Base-by-base conservation (phyloP, 2,797 vertebrate genomes). In the Eulemur coronatus region DNA sequence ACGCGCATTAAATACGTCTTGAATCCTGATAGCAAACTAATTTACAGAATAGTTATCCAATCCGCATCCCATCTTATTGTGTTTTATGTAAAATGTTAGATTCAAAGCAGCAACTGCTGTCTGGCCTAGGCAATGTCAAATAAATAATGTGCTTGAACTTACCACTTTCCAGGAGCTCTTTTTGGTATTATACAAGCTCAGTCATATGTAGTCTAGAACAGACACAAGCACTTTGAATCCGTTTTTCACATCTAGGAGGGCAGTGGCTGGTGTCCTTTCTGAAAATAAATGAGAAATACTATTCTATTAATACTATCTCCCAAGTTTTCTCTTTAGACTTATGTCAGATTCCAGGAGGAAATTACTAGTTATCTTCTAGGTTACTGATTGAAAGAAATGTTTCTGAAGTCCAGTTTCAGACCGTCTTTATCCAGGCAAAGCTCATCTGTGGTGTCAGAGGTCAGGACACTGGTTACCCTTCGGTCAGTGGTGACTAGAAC, bases 91-190 rank as follows among this genome's bases (percentile, higher is more conserved):
- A 79, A 75, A 50, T 50, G 20, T 78, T 75, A 63, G 76, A 55
- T 67, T 78, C 82, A 90, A 91, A 88, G 88, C 78, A 89, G 81
- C 43, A 15, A 86, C 67, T 46, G 48, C 82, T 76, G 35, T 85
- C 67, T 96, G 48, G 75, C 13, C 65, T 93, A 70, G 35, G 80
- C 59, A 65, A 88, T 84, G 86, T 84, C 92, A 91, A 91, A 88
- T 88, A 80, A 93, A 96, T 92, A 26, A 87, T 81, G 80, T 38
- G 28, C 91, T 96, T 92, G 48, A 92, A 93, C 33, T 70, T 92
- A 76, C 67, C n/a, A 41, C 59, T 85, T 97, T 55, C 81, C 33
- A 35, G 11, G 35, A 92, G 84, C 30, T 92, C 85, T 43, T 81
- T 81, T 75, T 35, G 81, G 65, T 43, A n/a, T 55, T 59, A 43